Evolutionary conservation across 2,888 invertebrate species (phyloP), one percentile per base, ranked within the genome.

Genomic region (Pachycephus smyrnensis): DNA sequence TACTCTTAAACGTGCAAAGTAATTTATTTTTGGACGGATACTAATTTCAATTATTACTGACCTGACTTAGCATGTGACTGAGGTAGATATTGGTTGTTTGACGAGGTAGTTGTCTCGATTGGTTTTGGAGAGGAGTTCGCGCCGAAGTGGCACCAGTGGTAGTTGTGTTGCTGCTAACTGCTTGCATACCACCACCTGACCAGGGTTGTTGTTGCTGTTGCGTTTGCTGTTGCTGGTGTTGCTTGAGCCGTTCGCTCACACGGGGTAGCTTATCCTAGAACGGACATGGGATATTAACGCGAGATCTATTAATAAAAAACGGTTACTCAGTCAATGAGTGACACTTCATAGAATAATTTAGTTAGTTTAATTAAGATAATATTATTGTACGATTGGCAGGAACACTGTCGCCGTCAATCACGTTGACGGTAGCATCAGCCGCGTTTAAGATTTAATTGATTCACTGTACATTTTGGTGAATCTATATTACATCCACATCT

Each of bases 181-280:
- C 85, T 86, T 89, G 89, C 82, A 91, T 82, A 80, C 86, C 88
- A 79, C 88, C 85, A 81, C 87, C 88, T 32, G 89, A 84, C 89
- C 90, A 90, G 36, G 89, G 85, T 40, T 80, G 82, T 0, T 68
- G 69, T 73, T 76, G 75, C 68, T 80, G 75, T 81, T 75, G 82
- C 33, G 82, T 83, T 11, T 84, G 76, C 68, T 78, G 80, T 0
- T 82, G 81, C 31, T 83, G 84, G 77, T 92, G 92, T 84, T 93
- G 93, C 86, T 93, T 92, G 85, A 93, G 93, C 89, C 92, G 92
- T 85, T 93, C 93, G 69, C 81, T 81, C 80, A 92, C 90, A 78
- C 93, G 92, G 37, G 94, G 94, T 89, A 95, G 92, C 90, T 94
- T 94, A 86, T 95, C 94, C 90, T 90, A 11, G 71, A 83, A 81